Base-by-base conservation (phyloP, 2,797 vertebrate genomes). In the Anolis apletophallus region DNA sequence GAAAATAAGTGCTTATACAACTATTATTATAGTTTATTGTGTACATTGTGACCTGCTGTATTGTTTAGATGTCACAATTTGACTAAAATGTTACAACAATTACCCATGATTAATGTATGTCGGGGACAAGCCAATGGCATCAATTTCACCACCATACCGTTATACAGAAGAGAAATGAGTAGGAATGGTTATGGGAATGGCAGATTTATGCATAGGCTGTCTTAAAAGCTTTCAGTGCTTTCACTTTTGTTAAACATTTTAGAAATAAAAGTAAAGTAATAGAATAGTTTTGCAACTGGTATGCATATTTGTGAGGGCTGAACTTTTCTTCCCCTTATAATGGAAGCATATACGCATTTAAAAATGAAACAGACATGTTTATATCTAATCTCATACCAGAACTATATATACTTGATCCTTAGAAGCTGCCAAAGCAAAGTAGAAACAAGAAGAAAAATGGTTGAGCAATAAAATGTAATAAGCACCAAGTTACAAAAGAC, bases 281-380 rank as follows among this genome's bases (percentile, higher is more conserved):
- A 54, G 52, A 67, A 19, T 2, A 9, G 46, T 76, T 26, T 54
- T 17, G 8, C 7, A 68, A n/a, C 68, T 83, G 16, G 54, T 36
- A 67, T 68, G 46, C 23, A 78, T 16, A 52, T 50, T 77, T 50
- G 32, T 32, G 34, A 59, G 61, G 23, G 16, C 8, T 76, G 1
- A 76, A 34, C 14, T 68, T 10, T n/a, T 1, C 29, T 46, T 40
- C 17, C 40, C 21, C 3, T 8, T 14, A n/a, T 36, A 68, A 84
- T 23, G 10, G 11, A 75, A 50, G 5, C 36, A 82, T 57, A 52
- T 6, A 61, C 0, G 68, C 19, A 10, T 17, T 40, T 85, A 12
- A 52, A 82, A 88, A 80, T 16, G 52, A 19, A 2, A 67, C 50
- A 88, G 10, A 69, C 32, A 40, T 32, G 40, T 78, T 55, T 69